Percentiles rank a stretch among this genome's conserved stretches.
Evolutionary conservation across 2,797 vertebrate species (phyloP).

Genomic region (Parauchenoglanis ngamensis): DNA sequence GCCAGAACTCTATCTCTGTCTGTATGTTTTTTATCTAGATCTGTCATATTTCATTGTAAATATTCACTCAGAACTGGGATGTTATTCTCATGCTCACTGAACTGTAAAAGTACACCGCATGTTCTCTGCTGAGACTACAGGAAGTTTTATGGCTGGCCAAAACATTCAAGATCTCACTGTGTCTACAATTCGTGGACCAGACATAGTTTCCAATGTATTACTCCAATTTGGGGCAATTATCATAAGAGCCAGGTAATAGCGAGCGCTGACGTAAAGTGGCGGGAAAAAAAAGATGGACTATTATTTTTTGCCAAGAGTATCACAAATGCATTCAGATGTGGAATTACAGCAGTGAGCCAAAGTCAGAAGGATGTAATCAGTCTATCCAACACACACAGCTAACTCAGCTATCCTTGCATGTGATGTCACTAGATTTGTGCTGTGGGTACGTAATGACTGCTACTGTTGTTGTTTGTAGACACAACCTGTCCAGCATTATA

Average conservation of each 20-base stretch:
- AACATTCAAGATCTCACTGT: background rate
- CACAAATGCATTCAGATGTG: constrained; percentile 12
- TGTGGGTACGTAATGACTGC: background rate
- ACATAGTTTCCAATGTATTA: background rate
- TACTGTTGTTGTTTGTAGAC: background rate
- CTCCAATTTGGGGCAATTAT: background rate
- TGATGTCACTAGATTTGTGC: background rate
- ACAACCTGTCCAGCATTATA: background rate
- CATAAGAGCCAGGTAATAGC: background rate
- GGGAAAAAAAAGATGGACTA: background rate
- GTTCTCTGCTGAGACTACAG: constrained; percentile 1
- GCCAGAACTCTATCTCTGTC: background rate
- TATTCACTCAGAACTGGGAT: constrained; percentile 8
- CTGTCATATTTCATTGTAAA: constrained; percentile 12
- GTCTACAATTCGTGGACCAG: background rate
- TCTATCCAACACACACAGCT: background rate
- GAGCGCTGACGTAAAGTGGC: background rate
- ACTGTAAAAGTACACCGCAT: constrained; percentile 8
- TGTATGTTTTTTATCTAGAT: constrained; percentile 15
- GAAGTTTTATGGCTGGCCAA: background rate
- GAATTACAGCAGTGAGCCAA: background rate
- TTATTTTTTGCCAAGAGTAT: background rate
- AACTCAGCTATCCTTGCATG: constrained; percentile 1
- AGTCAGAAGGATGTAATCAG: background rate
- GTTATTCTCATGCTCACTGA: constrained; percentile 11